phyloP scores from a whole-genome alignment of 2,113 vertebrate species.

The Nycticorax nycticorax region DNA sequence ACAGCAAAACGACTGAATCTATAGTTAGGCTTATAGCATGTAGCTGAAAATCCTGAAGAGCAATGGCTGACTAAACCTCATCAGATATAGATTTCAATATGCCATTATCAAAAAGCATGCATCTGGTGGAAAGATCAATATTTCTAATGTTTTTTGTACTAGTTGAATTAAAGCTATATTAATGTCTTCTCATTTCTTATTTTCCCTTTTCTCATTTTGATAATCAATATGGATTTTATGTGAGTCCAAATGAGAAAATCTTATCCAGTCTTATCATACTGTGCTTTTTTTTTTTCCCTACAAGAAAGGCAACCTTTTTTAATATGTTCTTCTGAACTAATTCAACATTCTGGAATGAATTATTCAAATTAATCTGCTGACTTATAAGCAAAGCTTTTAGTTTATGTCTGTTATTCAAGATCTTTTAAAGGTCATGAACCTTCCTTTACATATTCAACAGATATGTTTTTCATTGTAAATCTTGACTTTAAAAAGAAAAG shows the following conservation, averaged over 20 bases:
- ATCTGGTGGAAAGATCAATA: neutral
- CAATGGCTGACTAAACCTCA: neutral
- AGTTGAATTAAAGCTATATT: neutral
- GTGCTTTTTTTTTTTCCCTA: neutral
- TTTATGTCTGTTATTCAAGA: neutral
- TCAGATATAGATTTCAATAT: neutral
- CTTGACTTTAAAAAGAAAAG: neutral
- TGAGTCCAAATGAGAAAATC: neutral
- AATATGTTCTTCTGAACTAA: neutral
- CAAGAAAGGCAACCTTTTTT: neutral
- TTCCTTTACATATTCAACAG: neutral
- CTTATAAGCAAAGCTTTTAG: neutral
- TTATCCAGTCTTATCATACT: neutral
- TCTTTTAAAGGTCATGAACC: neutral
- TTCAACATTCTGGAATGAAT: neutral
- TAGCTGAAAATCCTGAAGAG: neutral
- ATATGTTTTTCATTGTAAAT: neutral
- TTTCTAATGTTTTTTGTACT: neutral
- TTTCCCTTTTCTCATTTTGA: neutral
- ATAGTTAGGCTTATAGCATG: neutral
- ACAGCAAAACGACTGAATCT: neutral
- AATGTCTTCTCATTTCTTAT: neutral
- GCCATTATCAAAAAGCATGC: neutral
- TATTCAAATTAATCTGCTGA: neutral
- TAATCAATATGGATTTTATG: neutral